Base-by-base conservation (phyloP, 2,888 invertebrate species). In the Thalpophila matura region DNA sequence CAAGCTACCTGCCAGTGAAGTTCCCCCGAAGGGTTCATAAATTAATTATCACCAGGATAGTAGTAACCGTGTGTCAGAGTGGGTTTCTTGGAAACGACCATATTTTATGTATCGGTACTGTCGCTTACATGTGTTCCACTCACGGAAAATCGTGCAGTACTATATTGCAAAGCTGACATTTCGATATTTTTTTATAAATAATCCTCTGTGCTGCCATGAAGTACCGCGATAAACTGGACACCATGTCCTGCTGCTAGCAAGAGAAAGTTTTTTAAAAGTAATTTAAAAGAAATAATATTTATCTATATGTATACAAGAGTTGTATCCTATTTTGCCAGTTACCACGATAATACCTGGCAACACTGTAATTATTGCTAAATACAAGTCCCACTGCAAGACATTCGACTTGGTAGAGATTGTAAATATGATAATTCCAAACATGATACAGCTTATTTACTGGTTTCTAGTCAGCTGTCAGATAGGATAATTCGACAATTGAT, bases 21-120 rank as follows among this genome's bases (percentile, higher is more conserved):
- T 60, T 60, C 27, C 47, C 54, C 20, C 61, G 33, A 75, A 69
- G 61, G 45, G 50, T 61, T 69, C 55, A 60, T 75, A 76, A 71
- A 75, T 71, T 70, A 70, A 75, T 62, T 61, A 70, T 70, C 26
- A 42, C 53, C 26, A 43, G 71, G 47, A 51, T 38, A 70, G 55
- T 53, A 69, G 46, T 38, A 43, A 58, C 26, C 12, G 46, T 50
- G 33, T 57, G 37, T 57, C 22, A 53, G 58, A 67, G 51, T 43
- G 29, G 27, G 40, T 49, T 55, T 54, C 70, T 71, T 40, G 55
- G 63, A 33, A 61, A 56, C 22, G 20, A 22, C 35, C 22, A 55
- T 70, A 56, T 70, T 75, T 57, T 75, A 70, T 70, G 70, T 60
- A 59, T 49, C 26, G 33, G 45, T 40, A 29, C 38, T 33, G 57